A percentile compares a stretch with the other conserved stretches of the same genome.
phyloP scores from a whole-genome alignment of 53 echinoderm and acorn worm species.

The Mesocentrotus franciscanus region DNA sequence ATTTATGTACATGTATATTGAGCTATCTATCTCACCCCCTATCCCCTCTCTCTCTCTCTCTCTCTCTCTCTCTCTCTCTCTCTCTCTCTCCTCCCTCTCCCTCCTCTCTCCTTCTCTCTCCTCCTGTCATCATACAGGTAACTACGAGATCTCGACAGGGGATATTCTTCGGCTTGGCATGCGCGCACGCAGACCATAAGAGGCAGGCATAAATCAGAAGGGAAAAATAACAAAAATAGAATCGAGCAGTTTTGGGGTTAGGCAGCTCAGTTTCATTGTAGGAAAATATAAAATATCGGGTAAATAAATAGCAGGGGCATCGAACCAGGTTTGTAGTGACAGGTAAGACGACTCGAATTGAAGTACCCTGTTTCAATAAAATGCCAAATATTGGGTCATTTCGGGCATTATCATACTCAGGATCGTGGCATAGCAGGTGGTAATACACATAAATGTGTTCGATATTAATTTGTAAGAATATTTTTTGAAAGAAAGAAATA shows the following conservation, averaged over 20 bases:
- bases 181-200: conserved; percentile 28
- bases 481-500: too few relatives aligned
- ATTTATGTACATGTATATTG: too few relatives aligned
- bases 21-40: too few relatives aligned
- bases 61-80: neutral
- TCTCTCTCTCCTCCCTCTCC: neutral
- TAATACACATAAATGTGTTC: neutral
- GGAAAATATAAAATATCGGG: conserved; percentile 25
- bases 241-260: conserved; percentile 2
- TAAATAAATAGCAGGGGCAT: conserved; percentile 20
- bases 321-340: neutral
- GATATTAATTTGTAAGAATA: too few relatives aligned
- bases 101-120: neutral
- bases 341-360: neutral
- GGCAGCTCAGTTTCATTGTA: conserved; percentile 23
- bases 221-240: conserved; percentile 29
- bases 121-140: conserved; percentile 9
- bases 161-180: conserved; percentile 25
- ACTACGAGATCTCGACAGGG: neutral
- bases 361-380: neutral
- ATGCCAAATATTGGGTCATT: conserved; percentile 11
- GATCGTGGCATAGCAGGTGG: neutral
- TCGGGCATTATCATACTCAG: neutral
- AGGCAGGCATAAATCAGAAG: conserved; percentile 51
- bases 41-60: neutral